These are phyloP conservation scores for Drosophila acutilabella DNA, from an alignment of 2,888 invertebrate species.

Conservation along the genomic window DNA sequence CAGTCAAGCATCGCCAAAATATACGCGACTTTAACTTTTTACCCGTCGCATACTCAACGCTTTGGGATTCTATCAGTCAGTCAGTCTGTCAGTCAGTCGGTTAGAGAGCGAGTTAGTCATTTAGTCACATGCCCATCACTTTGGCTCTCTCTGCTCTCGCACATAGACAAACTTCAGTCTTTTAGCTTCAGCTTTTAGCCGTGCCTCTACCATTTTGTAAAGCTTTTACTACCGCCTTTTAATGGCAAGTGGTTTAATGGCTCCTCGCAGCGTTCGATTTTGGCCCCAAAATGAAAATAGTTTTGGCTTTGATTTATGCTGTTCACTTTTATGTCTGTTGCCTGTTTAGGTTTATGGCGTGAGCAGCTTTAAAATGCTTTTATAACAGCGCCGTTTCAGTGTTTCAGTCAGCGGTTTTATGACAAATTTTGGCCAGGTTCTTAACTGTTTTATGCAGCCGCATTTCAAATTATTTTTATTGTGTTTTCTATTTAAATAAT, in stretches of 20 bases:
- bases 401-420: constrained; percentile 1
- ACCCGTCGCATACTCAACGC: background rate
- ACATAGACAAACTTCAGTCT: constrained; percentile 14
- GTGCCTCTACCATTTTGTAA: constrained; percentile 46
- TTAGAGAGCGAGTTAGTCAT: constrained; percentile 6
- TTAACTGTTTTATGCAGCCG: background rate
- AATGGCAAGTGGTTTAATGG: constrained; percentile 61
- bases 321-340: constrained; percentile 41
- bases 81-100: background rate
- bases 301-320: constrained; percentile 63
- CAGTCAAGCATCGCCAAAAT: constrained; percentile 39
- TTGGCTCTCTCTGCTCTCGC: background rate
- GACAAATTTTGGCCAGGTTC: background rate
- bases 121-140: constrained; percentile 2
- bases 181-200: constrained; percentile 35
- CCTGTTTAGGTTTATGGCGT: constrained; percentile 28
- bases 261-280: constrained; percentile 51
- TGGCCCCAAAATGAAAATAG: constrained; percentile 54
- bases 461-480: background rate
- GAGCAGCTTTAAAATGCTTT: constrained; percentile 18
- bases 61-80: constrained; percentile 9
- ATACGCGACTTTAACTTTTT: constrained; percentile 60
- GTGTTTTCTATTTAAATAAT: background rate
- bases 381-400: constrained; percentile 1
- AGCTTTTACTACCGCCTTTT: constrained; percentile 62